These are phyloP conservation scores for Gobius niger DNA, from an alignment of 2,113 vertebrate genomes.

Conservation along the genomic window DNA sequence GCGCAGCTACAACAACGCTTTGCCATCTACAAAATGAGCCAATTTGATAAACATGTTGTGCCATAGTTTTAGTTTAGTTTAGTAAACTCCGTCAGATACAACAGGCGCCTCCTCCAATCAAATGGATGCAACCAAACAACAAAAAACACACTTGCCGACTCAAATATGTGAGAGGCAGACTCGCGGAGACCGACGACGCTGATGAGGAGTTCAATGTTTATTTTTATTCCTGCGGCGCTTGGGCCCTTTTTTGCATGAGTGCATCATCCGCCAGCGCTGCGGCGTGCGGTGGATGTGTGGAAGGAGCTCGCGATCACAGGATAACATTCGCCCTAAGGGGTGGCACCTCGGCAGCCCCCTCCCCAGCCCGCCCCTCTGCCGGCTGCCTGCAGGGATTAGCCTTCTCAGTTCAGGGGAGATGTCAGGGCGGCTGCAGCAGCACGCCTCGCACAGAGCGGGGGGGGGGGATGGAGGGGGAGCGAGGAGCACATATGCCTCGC, in stretches of 20 bases:
- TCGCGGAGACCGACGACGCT: constrained; percentile 34
- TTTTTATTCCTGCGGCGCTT: constrained; percentile 62
- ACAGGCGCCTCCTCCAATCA: not conserved
- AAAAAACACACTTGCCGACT: constrained; percentile 10
- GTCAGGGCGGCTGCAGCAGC: constrained; percentile 58
- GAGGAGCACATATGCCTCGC: constrained; percentile 38
- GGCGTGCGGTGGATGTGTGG: constrained; percentile 50
- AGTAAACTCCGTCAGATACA: not conserved
- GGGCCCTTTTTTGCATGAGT: constrained; percentile 63
- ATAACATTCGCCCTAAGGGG: constrained; percentile 70
- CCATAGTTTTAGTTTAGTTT: too few relatives aligned
- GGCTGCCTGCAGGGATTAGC: constrained; percentile 68
- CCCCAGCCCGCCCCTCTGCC: constrained; percentile 41
- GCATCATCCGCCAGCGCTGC: constrained; percentile 59
- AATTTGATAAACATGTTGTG: not conserved
- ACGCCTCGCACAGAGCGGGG: constrained; percentile 47
- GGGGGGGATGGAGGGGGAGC: constrained; percentile 42
- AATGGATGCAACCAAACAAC: not conserved
- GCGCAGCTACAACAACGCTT: not conserved
- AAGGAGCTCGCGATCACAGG: constrained; percentile 62
- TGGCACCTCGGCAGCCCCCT: constrained; percentile 62
- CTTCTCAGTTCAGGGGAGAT: constrained; percentile 73
- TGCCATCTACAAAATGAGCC: not conserved
- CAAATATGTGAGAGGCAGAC: constrained; percentile 23
- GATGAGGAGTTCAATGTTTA: constrained; percentile 47